Percentiles rank a stretch among this genome's conserved stretches.
phyloP scores from a whole-genome alignment of 2,113 vertebrate genomes.

The Ailurus styani region DNA sequence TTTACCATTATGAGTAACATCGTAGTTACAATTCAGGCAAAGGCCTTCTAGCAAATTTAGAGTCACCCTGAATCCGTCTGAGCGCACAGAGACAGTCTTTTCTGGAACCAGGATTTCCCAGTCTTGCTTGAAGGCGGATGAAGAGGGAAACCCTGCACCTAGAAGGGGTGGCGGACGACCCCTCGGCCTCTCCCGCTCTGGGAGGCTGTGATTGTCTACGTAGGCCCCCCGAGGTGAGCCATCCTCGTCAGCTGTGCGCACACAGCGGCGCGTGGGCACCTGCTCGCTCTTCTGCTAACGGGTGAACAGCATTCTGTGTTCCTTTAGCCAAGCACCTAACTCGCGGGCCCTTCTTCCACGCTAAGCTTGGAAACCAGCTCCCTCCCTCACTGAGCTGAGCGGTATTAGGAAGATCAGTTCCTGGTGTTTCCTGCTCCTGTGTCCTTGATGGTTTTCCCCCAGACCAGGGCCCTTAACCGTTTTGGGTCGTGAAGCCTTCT shows the following conservation, averaged over 20 bases:
- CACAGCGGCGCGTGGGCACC: neutral
- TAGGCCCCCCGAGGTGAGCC: neutral
- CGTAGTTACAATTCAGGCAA: neutral
- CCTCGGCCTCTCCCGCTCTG: neutral
- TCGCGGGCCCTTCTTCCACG: neutral
- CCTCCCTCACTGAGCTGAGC: neutral
- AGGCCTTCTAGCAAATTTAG: neutral
- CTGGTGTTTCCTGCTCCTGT: too few relatives aligned
- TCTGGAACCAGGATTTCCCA: neutral
- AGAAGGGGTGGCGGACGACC: neutral
- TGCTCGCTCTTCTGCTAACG: too few relatives aligned
- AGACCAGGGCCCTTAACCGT: neutral
- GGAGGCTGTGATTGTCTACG: neutral
- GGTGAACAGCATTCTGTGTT: neutral
- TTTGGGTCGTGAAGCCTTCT: neutral
- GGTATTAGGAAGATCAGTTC: neutral
- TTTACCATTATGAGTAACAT: neutral
- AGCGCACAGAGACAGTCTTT: neutral
- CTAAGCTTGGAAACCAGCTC: too few relatives aligned
- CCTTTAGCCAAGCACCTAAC: too few relatives aligned
- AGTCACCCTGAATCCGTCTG: neutral
- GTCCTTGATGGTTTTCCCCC: neutral
- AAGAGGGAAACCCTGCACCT: neutral
- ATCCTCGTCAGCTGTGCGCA: rapidly evolving
- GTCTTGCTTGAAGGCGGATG: neutral